These are phyloP conservation scores for Ctenopoma multispine DNA, from an alignment of 2,797 vertebrate species.

Conservation along the genomic window DNA sequence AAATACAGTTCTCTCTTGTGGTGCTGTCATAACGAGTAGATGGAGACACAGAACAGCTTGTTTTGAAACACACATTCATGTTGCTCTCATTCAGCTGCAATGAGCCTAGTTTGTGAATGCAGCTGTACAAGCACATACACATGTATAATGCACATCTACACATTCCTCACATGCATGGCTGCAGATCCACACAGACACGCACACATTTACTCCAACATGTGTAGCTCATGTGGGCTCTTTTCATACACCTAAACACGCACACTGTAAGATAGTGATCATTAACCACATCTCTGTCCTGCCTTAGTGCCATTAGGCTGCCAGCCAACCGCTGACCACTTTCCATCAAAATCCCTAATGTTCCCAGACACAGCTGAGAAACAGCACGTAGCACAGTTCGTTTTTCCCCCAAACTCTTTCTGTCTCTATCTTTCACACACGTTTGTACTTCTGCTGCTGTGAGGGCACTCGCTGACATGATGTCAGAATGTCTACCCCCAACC, in stretches of 20 bases:
- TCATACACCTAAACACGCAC: slow-evolving; percentile 36
- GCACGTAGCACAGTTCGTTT: slow-evolving; percentile 63
- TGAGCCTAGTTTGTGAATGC: not conserved
- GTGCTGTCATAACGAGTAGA: slow-evolving; percentile 1
- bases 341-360: slow-evolving; percentile 54
- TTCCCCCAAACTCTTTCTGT: slow-evolving; percentile 18
- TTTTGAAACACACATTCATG: not conserved
- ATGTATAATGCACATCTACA: not conserved
- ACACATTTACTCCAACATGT: slow-evolving; percentile 7
- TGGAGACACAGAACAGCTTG: slow-evolving; percentile 5
- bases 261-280: slow-evolving; percentile 67
- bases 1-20: not conserved
- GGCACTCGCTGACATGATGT: not conserved
- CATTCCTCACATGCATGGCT: slow-evolving; percentile 26
- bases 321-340: slow-evolving; percentile 67
- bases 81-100: slow-evolving; percentile 23
- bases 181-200: slow-evolving; percentile 15
- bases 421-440: not conserved
- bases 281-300: slow-evolving; percentile 53
- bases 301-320: slow-evolving; percentile 67
- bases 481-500: not conserved
- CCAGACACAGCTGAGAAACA: slow-evolving; percentile 68
- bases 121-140: not conserved
- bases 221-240: slow-evolving; percentile 26
- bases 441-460: not conserved